These are phyloP conservation scores for Lithosia quadra DNA, from an alignment of 2,888 invertebrate genomes.

Conservation along the genomic window DNA sequence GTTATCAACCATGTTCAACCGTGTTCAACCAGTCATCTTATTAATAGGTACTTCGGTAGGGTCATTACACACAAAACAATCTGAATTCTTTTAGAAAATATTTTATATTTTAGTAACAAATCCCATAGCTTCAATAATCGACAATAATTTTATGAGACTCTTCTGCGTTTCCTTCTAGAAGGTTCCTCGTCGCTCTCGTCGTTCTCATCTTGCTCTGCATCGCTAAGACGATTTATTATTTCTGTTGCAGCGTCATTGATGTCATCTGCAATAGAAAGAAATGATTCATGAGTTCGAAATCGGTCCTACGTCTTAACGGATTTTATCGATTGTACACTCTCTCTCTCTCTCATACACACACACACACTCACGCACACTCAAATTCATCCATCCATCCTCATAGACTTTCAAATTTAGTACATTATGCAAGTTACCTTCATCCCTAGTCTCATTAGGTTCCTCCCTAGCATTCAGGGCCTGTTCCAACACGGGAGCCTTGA, in stretches of 20 bases:
- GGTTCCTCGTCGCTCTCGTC: constrained; percentile 49
- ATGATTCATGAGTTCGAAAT: background rate
- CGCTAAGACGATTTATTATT: constrained; percentile 44
- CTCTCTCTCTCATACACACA: no score
- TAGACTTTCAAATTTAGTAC: background rate
- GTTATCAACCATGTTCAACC: no score
- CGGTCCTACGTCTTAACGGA: no score
- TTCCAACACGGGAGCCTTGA: constrained; percentile 83
- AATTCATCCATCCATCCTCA: background rate
- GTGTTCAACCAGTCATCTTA: background rate
- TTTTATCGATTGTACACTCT: no score
- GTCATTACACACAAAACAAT: background rate
- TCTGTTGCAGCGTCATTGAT: constrained; percentile 64
- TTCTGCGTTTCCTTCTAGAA: constrained; percentile 56
- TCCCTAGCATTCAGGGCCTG: constrained; percentile 76
- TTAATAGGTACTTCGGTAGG: no score
- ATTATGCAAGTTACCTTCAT: constrained; percentile 44
- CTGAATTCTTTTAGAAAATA: background rate
- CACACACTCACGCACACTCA: no score
- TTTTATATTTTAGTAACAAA: background rate
- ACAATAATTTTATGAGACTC: constrained; percentile 52
- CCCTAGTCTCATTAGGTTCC: constrained; percentile 44
- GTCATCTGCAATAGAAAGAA: constrained; percentile 45
- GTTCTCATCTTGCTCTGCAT: constrained; percentile 39
- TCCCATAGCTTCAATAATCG: background rate